A percentile compares a stretch with the other conserved stretches of the same genome.
These are phyloP conservation scores for Brachyptera putata DNA, from an alignment of 2,888 invertebrate species.

Conservation along the genomic window DNA sequence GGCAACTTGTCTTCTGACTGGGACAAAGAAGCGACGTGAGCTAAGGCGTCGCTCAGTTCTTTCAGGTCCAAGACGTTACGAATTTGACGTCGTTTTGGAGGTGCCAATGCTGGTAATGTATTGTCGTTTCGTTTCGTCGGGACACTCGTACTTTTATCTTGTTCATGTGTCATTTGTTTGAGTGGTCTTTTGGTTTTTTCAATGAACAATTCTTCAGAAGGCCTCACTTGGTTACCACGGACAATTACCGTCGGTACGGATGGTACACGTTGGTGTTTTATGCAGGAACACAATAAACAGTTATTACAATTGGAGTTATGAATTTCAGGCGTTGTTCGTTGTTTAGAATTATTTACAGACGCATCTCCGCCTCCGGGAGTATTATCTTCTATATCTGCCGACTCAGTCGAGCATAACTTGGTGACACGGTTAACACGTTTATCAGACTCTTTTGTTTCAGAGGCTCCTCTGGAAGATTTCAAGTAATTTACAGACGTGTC, in stretches of 20 bases:
- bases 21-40: conserved; percentile 39
- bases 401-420: too few relatives aligned
- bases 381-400: too few relatives aligned
- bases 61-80: conserved; percentile 49
- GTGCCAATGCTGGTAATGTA: conserved; percentile 47
- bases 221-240: conserved; percentile 24
- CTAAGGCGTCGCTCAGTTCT: conserved; percentile 54
- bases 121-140: neutral
- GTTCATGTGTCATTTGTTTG: neutral
- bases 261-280: neutral
- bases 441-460: neutral
- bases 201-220: neutral
- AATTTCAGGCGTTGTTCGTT: neutral
- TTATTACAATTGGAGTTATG: neutral
- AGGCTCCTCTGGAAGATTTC: conserved; percentile 6
- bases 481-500: neutral
- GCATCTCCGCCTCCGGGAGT: neutral
- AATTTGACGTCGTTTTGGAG: conserved; percentile 48
- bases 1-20: neutral
- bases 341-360: too few relatives aligned
- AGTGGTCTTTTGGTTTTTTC: neutral
- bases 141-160: neutral
- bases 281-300: neutral
- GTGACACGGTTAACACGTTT: neutral
- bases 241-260: neutral